Evolutionary conservation across 2,113 vertebrate genomes (phyloP).

Genomic region (Pangasianodon gigas): DNA sequence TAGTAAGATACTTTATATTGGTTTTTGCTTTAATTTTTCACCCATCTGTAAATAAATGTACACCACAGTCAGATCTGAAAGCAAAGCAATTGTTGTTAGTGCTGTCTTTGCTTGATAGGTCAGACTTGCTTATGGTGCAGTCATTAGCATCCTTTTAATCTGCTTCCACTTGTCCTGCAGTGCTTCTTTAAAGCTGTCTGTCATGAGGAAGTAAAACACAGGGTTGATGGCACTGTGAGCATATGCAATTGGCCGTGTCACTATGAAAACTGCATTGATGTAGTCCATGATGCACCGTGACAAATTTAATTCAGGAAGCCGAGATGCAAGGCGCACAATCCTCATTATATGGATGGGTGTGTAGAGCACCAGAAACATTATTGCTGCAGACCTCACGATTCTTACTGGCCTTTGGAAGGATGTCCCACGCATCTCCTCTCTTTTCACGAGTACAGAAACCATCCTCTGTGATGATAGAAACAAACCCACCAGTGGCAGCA

Average conservation of each 20-base stretch:
- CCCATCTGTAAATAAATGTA: neutral
- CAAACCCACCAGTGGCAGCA: constrained; percentile 80
- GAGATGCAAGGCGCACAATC: constrained; percentile 77
- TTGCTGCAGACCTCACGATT: constrained; percentile 67
- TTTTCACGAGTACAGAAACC: constrained; percentile 68
- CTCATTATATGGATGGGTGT: constrained; percentile 88
- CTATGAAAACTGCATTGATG: constrained; percentile 67
- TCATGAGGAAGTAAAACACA: constrained; percentile 88
- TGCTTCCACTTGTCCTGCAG: constrained; percentile 67
- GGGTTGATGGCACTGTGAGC: constrained; percentile 85
- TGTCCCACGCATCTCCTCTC: constrained; percentile 60
- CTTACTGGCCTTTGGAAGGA: constrained; percentile 74
- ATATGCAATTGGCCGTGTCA: constrained; percentile 83
- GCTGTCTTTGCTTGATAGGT: neutral
- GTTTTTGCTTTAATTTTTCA: neutral
- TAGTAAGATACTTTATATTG: neutral
- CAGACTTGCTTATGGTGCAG: neutral
- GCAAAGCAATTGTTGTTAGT: neutral
- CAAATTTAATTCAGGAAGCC: neutral
- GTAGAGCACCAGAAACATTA: constrained; percentile 80
- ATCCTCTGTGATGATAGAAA: constrained; percentile 80
- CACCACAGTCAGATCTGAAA: neutral
- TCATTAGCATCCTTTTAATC: constrained; percentile 28
- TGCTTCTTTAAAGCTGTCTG: constrained; percentile 85
- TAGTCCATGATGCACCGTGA: fast-evolving